These are phyloP conservation scores for Arvicanthis niloticus DNA, from an alignment of 2,113 vertebrate species.

Conservation along the genomic window DNA sequence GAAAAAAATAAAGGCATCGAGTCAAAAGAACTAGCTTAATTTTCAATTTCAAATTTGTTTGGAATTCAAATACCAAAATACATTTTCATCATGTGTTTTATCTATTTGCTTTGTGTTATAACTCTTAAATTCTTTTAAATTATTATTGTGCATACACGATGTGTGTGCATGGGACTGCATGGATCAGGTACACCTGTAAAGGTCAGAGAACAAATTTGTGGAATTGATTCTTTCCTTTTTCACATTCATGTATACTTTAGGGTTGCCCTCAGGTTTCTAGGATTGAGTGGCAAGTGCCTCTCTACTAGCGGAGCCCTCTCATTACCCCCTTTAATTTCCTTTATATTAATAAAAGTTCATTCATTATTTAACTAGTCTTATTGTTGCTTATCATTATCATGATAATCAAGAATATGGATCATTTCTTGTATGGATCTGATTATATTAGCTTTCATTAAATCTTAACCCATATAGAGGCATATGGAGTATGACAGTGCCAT, in stretches of 20 bases:
- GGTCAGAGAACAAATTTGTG: not conserved
- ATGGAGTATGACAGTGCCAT: slow-evolving; percentile 60
- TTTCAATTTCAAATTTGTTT: not conserved
- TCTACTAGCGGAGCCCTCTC: not conserved
- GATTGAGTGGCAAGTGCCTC: not conserved
- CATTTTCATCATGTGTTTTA: not conserved
- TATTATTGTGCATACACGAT: not conserved
- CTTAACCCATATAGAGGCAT: slow-evolving; percentile 43
- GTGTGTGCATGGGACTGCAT: not conserved
- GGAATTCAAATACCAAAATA: not conserved
- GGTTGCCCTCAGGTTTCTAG: not conserved
- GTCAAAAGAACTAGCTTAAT: not conserved
- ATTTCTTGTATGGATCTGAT: slow-evolving; percentile 42
- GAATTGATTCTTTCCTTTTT: not conserved
- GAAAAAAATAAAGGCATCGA: not conserved
- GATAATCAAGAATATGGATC: not conserved
- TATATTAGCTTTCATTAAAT: slow-evolving; percentile 67
- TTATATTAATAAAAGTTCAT: not conserved
- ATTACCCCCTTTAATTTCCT: not conserved
- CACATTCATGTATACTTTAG: not conserved
- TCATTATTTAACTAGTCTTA: not conserved
- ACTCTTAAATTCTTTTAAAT: not conserved
- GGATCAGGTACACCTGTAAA: not conserved
- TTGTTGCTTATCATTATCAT: not conserved
- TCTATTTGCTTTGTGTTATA: not conserved